Base-by-base conservation (phyloP, 2,888 invertebrate species). In the Ectropis crepuscularia region DNA sequence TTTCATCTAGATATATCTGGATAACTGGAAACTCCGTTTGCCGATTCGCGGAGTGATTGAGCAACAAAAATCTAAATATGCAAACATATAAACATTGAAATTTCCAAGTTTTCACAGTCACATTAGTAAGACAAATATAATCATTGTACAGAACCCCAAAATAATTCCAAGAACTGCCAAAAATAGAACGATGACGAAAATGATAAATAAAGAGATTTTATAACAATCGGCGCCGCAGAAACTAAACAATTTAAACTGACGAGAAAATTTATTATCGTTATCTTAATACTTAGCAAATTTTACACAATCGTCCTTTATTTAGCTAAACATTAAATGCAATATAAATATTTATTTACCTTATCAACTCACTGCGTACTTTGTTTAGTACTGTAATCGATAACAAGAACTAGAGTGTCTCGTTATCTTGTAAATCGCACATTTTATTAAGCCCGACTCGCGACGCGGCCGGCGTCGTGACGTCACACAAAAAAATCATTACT, bases 261-360 rank as follows among this genome's bases (percentile, higher is more conserved):
- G 42, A 6, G 41, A 28, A 41, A n/a, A 42, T 8, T 9, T 39
- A 28, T 53, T 53, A 42, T 42, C 53, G 42, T 28, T 53, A 53
- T 53, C 42, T 42, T 28, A 53, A 53, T 41, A 16, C 42, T 53
- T 42, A 28, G 53, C 42, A 53, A 53, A 54, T 45, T 12, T 12
- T 8, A 37, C 16, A 45, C 38, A 50, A 5, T 5, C 2, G 49
- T 38, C 38, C 11, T 50, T 39, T 50, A 50, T 50, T 38, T 16
- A 16, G 9, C 12, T 39, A 50, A 39, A 50, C 12, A 39, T 50
- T 12, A 8, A 37, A 39, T 12, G 9, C 9, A 12, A 50, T 50
- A 16, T 39, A 50, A 50, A 50, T 50, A 50, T 50, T 50, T 39
- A 11, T 7, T 12, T 4, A 6, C n/a, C 7, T 49, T 49, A 49